Conservation (phyloP, 2,113 vertebrate genomes). For the Hemicordylus capensis region DNA sequence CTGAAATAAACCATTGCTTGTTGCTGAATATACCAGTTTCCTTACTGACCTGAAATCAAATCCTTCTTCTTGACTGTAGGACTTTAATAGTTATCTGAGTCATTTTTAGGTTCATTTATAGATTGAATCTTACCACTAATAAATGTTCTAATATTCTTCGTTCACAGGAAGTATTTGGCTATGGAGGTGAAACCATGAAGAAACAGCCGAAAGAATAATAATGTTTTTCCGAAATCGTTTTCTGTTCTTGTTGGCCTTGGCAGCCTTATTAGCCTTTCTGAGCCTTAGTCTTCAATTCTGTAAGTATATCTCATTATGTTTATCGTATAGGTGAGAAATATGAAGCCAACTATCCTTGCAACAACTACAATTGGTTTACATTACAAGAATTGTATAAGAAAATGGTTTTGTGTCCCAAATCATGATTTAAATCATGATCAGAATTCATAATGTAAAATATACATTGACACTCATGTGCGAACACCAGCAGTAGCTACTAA, state of each 20-base stretch:
- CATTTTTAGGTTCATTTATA: not conserved
- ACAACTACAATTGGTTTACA: too few species aligned
- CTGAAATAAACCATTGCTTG: not conserved
- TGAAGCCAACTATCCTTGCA: not conserved
- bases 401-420: too few species aligned
- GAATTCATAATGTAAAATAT: too few species aligned
- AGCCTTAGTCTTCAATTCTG: constrained; percentile 95
- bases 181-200: constrained; percentile 79
- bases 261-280: constrained; percentile 87
- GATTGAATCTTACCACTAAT: not conserved
- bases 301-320: constrained; percentile 76
- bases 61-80: not conserved
- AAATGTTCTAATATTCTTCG: constrained; percentile 37
- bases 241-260: constrained; percentile 91
- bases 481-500: too few species aligned
- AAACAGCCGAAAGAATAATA: constrained; percentile 82
- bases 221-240: constrained; percentile 97
- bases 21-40: not conserved
- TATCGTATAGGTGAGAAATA: not conserved
- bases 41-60: not conserved
- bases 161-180: constrained; percentile 56
- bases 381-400: too few species aligned
- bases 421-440: too few species aligned
- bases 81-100: not conserved
- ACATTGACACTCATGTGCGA: too few species aligned